Percentiles rank a stretch among this genome's conserved stretches.
Conservation (phyloP, 2,797 vertebrate genomes). For the Natrix natrix region DNA sequence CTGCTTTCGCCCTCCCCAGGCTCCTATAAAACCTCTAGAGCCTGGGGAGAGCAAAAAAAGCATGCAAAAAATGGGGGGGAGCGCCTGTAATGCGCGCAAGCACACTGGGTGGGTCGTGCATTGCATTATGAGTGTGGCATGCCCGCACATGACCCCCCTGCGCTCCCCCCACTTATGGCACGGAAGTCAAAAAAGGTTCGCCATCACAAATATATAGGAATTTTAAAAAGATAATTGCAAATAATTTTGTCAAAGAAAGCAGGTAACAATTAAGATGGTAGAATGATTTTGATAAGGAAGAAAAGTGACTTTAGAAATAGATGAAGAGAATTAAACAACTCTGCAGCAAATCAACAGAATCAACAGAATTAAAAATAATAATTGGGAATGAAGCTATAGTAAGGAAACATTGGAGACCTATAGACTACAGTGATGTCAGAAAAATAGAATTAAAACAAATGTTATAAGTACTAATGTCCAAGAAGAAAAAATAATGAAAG, state of each 20-base stretch:
- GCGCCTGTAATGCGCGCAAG: too few species aligned
- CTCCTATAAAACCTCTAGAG: too few species aligned
- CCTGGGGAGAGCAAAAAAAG: too few species aligned
- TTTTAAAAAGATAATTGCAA: neutral
- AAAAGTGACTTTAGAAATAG: neutral
- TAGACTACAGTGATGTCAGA: neutral
- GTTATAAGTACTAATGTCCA: neutral
- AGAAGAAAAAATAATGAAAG: neutral
- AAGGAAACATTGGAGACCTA: neutral
- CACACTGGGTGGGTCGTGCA: too few species aligned
- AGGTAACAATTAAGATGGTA: neutral
- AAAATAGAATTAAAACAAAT: neutral
- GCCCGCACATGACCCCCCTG: too few species aligned
- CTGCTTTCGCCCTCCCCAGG: too few species aligned
- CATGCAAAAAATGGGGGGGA: too few species aligned
- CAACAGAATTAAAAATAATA: neutral
- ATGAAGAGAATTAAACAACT: neutral
- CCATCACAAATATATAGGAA: neutral
- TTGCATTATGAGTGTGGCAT: too few species aligned
- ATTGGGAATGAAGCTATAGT: neutral
- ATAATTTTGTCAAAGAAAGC: neutral
- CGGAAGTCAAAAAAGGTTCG: too few species aligned
- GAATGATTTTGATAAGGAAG: neutral
- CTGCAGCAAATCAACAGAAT: neutral
- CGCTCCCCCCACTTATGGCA: too few species aligned